phyloP scores from a whole-genome alignment of 2,888 invertebrate genomes.

The Epinotia demarniana region DNA sequence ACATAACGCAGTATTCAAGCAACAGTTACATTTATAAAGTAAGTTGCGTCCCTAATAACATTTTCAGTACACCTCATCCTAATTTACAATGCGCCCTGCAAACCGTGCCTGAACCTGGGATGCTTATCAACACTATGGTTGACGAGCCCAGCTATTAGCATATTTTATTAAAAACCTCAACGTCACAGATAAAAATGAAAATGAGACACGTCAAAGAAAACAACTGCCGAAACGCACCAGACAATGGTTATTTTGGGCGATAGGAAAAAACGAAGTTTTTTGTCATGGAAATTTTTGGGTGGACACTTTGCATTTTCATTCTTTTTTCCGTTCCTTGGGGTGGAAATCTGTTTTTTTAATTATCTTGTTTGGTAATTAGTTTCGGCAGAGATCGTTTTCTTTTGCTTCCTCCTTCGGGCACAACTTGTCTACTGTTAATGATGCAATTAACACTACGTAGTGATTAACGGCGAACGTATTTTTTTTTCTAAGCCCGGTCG shows the following conservation, averaged over 20 bases:
- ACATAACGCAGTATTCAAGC: neutral
- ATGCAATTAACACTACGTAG: conserved; percentile 74
- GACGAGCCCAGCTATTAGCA: conserved; percentile 73
- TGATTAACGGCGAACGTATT: conserved; percentile 30
- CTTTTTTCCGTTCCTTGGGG: conserved; percentile 71
- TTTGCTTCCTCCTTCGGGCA: conserved; percentile 67
- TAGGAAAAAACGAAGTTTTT: conserved; percentile 77
- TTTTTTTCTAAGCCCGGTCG: neutral
- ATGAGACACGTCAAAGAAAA: conserved; percentile 80
- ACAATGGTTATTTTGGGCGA: conserved; percentile 82
- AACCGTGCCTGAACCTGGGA: conserved; percentile 6
- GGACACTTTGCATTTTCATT: conserved; percentile 83
- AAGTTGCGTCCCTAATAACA: neutral
- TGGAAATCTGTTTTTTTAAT: conserved; percentile 83
- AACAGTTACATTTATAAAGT: neutral
- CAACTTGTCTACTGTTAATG: conserved; percentile 80
- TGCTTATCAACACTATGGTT: conserved; percentile 63
- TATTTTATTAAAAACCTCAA: conserved; percentile 82
- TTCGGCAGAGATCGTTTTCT: conserved; percentile 79
- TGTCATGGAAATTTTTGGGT: conserved; percentile 81
- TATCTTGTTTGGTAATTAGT: conserved; percentile 85
- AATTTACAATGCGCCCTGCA: conserved; percentile 50
- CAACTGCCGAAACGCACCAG: conserved; percentile 74
- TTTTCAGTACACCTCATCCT: conserved; percentile 17
- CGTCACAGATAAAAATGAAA: conserved; percentile 81